Percentiles rank a stretch among this genome's conserved stretches.
phyloP scores from a whole-genome alignment of 2,797 vertebrate genomes.

The Nyctibius grandis region DNA sequence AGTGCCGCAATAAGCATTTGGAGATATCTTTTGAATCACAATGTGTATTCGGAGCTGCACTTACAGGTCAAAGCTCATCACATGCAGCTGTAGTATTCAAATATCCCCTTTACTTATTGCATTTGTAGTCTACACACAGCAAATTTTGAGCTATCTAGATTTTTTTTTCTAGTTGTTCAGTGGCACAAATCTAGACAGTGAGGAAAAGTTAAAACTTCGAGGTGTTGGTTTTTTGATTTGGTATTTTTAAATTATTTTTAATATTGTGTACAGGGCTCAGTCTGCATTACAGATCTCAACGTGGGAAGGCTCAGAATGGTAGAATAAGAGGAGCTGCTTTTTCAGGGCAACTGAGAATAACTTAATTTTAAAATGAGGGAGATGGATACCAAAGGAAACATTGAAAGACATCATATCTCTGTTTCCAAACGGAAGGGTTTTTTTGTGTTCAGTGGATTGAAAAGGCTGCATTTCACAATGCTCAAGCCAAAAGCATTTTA shows the following conservation, averaged over 20 bases:
- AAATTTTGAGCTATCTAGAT: neutral
- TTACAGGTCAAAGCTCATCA: neutral
- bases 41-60: neutral
- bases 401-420: neutral
- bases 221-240: too few relatives aligned
- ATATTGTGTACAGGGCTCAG: neutral
- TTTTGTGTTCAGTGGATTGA: neutral
- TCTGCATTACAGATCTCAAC: neutral
- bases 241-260: neutral
- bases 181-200: accelerated
- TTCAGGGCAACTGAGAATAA: neutral
- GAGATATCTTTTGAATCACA: neutral
- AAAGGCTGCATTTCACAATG: neutral
- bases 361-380: neutral
- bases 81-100: neutral
- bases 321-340: neutral
- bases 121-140: neutral
- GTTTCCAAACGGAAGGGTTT: neutral
- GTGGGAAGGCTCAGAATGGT: neutral
- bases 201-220: neutral
- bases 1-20: neutral
- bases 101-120: neutral
- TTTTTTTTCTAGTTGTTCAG: neutral
- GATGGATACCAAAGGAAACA: neutral
- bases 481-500: neutral